Conservation (phyloP, 64 coral and sea anemone species). For the Actinia equina region DNA sequence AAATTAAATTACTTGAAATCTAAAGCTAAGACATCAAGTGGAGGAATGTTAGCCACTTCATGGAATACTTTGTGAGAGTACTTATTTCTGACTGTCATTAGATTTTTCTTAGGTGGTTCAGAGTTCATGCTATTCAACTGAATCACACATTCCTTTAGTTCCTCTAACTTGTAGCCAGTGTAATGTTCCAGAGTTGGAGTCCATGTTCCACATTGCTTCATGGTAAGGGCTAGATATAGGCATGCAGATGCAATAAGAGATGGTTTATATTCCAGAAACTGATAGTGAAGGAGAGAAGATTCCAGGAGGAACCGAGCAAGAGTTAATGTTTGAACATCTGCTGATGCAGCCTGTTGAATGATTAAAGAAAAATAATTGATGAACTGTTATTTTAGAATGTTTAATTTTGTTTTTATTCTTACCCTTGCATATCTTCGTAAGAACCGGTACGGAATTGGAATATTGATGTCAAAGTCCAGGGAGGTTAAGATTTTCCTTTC, state of each 20-base stretch:
- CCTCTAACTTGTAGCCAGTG: slow-evolving; percentile 73
- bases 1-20: slow-evolving; percentile 4
- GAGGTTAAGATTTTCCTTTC: slow-evolving; percentile 69
- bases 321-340: slow-evolving; percentile 78
- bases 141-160: slow-evolving; percentile 71
- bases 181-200: slow-evolving; percentile 85
- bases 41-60: slow-evolving; percentile 80
- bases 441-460: slow-evolving; percentile 96
- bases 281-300: slow-evolving; percentile 68
- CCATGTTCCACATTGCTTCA: slow-evolving; percentile 81
- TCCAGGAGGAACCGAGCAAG: slow-evolving; percentile 90
- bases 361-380: too few species aligned
- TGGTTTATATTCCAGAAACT: slow-evolving; percentile 67
- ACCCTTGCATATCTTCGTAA: slow-evolving; percentile 93
- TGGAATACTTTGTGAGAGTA: slow-evolving; percentile 94
- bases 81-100: slow-evolving; percentile 92
- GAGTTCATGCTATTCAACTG: slow-evolving; percentile 81
- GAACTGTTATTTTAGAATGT: background rate
- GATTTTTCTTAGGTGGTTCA: slow-evolving; percentile 75
- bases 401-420: background rate
- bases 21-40: slow-evolving; percentile 65
- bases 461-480: slow-evolving; percentile 76
- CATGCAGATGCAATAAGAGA: slow-evolving; percentile 82
- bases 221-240: slow-evolving; percentile 65
- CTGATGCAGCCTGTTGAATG: slow-evolving; percentile 75